Evolutionary conservation across 2,888 invertebrate species (phyloP).

Genomic region (Rhyacophila evoluta): DNA sequence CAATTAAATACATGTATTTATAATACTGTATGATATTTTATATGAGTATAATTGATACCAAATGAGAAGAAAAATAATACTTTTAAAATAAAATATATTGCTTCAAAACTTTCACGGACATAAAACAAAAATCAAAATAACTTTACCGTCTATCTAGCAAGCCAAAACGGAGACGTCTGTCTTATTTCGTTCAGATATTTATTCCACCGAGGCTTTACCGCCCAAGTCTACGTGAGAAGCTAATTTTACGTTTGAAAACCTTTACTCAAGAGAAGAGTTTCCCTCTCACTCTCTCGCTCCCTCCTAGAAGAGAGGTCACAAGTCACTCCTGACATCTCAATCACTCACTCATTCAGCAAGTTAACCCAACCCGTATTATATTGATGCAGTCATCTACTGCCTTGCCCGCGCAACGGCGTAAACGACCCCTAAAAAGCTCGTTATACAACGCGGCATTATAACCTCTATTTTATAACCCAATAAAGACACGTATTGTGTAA

Average conservation of each 20-base stretch:
- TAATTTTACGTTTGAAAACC: conserved; percentile 50
- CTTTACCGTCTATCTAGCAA: neutral
- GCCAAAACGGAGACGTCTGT: neutral
- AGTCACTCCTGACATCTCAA: conserved; percentile 54
- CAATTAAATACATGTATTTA: too few species aligned
- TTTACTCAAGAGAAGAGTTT: conserved; percentile 58
- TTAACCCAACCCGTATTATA: conserved; percentile 55
- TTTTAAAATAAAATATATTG: neutral
- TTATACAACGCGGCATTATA: neutral
- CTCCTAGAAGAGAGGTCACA: conserved; percentile 53
- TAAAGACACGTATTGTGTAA: neutral
- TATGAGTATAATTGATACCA: too few species aligned
- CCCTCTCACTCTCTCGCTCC: conserved; percentile 56
- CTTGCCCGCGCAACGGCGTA: conserved; percentile 24
- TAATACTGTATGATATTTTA: too few species aligned
- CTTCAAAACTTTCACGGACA: too few species aligned
- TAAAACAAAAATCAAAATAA: neutral
- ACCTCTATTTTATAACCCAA: neutral
- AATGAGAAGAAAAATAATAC: too few species aligned
- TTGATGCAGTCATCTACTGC: conserved; percentile 53
- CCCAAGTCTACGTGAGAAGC: conserved; percentile 25
- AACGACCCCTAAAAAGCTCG: conserved; percentile 1
- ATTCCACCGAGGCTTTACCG: neutral
- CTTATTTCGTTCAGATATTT: neutral
- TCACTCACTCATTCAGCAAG: conserved; percentile 54